Percentiles rank a stretch among this genome's conserved stretches.
These are phyloP conservation scores for Physeter macrocephalus DNA, from an alignment of 2,113 vertebrate genomes.

Conservation along the genomic window DNA sequence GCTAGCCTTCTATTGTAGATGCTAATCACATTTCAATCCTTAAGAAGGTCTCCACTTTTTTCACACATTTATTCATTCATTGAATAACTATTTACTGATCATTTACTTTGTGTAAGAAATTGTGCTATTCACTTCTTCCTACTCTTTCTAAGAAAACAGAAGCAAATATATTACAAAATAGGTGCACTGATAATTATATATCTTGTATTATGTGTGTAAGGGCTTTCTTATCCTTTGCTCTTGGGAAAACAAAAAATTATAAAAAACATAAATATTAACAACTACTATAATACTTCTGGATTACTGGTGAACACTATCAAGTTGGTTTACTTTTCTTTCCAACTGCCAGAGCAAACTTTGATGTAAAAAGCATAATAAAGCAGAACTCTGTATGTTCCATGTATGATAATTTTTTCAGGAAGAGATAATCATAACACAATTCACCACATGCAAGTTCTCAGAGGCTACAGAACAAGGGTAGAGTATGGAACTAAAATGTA, in stretches of 20 bases:
- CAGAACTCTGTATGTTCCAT: not conserved
- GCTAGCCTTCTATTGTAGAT: not conserved
- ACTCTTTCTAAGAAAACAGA: not conserved
- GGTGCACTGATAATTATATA: not conserved
- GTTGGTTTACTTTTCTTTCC: not conserved
- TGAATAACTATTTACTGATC: not conserved
- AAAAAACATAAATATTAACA: not conserved
- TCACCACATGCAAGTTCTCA: not conserved
- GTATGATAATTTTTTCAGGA: not conserved
- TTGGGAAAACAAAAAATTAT: not conserved
- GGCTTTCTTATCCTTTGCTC: not conserved
- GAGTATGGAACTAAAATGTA: not conserved
- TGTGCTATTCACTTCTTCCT: not conserved
- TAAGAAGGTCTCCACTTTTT: not conserved
- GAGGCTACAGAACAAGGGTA: not conserved
- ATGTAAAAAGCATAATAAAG: not conserved
- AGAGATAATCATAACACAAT: not conserved
- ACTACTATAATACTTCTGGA: not conserved
- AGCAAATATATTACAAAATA: slow-evolving; percentile 14
- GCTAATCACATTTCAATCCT: not conserved
- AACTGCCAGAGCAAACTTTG: not conserved
- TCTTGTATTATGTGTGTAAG: not conserved
- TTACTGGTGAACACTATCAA: not conserved
- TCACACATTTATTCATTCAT: not conserved
- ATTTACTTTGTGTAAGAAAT: not conserved